Percentiles rank a stretch among this genome's conserved stretches.
Evolutionary conservation across 2,113 vertebrate species (phyloP).

Genomic region (Panurus biarmicus): DNA sequence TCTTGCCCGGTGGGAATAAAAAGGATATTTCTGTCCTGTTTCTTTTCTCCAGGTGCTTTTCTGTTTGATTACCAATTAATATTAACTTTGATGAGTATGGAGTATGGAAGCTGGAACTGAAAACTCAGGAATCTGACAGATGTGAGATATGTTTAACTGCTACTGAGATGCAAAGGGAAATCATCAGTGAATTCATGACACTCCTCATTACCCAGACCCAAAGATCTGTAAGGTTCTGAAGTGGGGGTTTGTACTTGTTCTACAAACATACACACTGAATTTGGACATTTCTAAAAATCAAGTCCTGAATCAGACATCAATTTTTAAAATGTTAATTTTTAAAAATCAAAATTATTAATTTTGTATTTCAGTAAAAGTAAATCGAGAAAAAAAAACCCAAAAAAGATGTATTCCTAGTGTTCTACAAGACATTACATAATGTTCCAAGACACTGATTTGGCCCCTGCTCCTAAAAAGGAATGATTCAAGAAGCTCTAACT

Average conservation of each 20-base stretch:
- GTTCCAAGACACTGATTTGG: neutral
- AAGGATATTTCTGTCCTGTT: neutral
- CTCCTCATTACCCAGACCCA: neutral
- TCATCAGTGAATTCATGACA: neutral
- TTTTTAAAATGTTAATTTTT: neutral
- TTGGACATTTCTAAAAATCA: neutral
- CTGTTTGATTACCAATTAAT: neutral
- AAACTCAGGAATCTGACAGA: neutral
- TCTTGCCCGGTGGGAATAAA: neutral
- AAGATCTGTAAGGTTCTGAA: neutral
- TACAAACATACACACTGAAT: neutral
- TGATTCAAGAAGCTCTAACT: neutral
- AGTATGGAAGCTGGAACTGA: neutral
- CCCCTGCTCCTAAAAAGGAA: neutral
- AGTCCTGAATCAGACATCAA: neutral
- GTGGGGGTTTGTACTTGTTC: neutral
- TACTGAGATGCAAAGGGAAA: neutral
- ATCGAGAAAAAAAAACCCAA: neutral
- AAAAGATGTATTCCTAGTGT: neutral
- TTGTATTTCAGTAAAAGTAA: neutral
- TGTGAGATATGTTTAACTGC: neutral
- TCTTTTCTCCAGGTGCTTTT: neutral
- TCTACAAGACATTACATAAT: neutral
- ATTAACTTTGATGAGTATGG: neutral
- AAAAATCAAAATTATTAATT: neutral